Evolutionary conservation across 2,797 vertebrate species (phyloP).

Genomic region (Typhlichthys subterraneus): DNA sequence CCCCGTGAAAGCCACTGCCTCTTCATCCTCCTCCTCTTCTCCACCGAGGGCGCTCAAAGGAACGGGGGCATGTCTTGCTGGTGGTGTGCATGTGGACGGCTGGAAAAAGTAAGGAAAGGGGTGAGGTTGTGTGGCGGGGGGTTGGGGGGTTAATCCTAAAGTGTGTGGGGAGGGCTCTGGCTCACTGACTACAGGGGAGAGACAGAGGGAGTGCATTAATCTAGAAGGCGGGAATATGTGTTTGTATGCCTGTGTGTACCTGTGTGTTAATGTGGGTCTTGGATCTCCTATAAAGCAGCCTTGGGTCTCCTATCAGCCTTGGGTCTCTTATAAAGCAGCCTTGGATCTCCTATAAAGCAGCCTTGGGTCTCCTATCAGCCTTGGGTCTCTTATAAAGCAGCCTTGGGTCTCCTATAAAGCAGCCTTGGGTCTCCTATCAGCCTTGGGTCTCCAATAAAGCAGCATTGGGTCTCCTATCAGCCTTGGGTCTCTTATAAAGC

Average conservation of each 20-base stretch:
- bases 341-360: too few species aligned
- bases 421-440: too few species aligned
- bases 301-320: too few species aligned
- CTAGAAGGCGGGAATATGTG: constrained; percentile 45
- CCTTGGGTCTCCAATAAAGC: too few species aligned
- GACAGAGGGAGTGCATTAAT: constrained; percentile 35
- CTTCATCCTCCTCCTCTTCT: constrained; percentile 84
- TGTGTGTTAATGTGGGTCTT: background rate
- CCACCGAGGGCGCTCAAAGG: constrained; percentile 78
- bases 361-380: too few species aligned
- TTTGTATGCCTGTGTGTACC: constrained; percentile 11
- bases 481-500: too few species aligned
- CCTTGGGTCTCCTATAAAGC: too few species aligned
- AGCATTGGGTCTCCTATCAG: too few species aligned
- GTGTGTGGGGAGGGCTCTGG: constrained; percentile 28
- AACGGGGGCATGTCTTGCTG: constrained; percentile 82
- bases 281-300: too few species aligned
- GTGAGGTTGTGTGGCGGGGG: constrained; percentile 13
- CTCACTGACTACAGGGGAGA: constrained; percentile 14
- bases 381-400: too few species aligned
- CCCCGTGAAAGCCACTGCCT: constrained; percentile 77
- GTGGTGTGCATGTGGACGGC: constrained; percentile 73
- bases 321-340: too few species aligned
- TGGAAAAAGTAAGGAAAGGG: constrained; percentile 28
- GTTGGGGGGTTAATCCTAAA: constrained; percentile 67